These are phyloP conservation scores for Meta bourneti DNA, from an alignment of 2,888 invertebrate species.

Conservation along the genomic window DNA sequence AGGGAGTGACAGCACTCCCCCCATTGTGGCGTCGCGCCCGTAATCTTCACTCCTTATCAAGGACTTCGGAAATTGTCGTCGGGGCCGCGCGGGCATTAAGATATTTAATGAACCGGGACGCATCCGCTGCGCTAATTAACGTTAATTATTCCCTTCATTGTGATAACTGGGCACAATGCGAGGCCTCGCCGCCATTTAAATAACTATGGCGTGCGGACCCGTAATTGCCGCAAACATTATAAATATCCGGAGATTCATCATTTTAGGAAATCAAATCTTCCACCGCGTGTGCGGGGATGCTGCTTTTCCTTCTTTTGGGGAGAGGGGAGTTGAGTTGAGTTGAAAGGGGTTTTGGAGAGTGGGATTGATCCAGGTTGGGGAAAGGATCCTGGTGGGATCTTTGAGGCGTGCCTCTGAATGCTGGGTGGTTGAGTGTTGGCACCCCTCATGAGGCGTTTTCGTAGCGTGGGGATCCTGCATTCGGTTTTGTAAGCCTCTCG, in stretches of 20 bases:
- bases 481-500: neutral
- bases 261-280: conserved; percentile 68
- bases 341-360: neutral
- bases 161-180: conserved; percentile 64
- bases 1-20: conserved; percentile 46
- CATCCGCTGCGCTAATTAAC: conserved; percentile 69
- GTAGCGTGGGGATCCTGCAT: neutral
- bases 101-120: conserved; percentile 67
- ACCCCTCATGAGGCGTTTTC: neutral
- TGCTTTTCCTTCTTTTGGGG: conserved; percentile 22
- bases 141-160: conserved; percentile 70
- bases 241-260: conserved; percentile 72
- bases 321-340: neutral
- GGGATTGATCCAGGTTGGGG: conserved; percentile 16
- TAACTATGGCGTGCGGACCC: conserved; percentile 64
- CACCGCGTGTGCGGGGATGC: neutral
- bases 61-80: conserved; percentile 68
- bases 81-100: conserved; percentile 57
- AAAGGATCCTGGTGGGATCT: neutral
- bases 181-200: conserved; percentile 53
- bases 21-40: conserved; percentile 52
- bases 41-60: conserved; percentile 68
- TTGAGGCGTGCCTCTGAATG: neutral
- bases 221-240: conserved; percentile 72
- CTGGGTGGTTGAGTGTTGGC: neutral